These are phyloP conservation scores for Oligia fasciuncula DNA, from an alignment of 2,888 invertebrate species.

Conservation along the genomic window DNA sequence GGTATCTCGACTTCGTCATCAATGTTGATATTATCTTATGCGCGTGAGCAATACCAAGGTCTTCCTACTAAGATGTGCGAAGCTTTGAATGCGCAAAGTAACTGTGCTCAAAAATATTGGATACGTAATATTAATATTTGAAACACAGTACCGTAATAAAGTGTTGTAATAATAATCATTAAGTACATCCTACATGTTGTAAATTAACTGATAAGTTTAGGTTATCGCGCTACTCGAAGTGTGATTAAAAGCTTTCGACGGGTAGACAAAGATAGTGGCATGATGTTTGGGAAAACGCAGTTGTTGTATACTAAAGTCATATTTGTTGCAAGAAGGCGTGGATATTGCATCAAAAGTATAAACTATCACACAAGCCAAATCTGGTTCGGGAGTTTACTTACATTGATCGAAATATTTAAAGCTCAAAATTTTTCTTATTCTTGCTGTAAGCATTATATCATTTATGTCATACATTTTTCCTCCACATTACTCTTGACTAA, in stretches of 20 bases:
- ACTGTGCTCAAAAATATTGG: slow-evolving; percentile 45
- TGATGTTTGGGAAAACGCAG: slow-evolving; percentile 65
- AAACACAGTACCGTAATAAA: slow-evolving; percentile 48
- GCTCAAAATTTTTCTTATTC: not conserved
- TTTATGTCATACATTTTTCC: not conserved
- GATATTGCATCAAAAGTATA: not conserved
- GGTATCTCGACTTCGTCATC: slow-evolving; percentile 54
- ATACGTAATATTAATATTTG: slow-evolving; percentile 28
- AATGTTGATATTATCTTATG: slow-evolving; percentile 55
- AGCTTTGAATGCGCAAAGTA: slow-evolving; percentile 44
- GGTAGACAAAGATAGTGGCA: slow-evolving; percentile 59
- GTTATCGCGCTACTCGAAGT: slow-evolving; percentile 65
- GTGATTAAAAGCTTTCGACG: slow-evolving; percentile 67
- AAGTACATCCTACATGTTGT: slow-evolving; percentile 61
- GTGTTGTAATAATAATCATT: slow-evolving; percentile 58
- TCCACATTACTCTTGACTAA: not conserved
- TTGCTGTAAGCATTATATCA: not conserved
- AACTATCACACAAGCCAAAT: not conserved
- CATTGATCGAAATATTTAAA: not conserved
- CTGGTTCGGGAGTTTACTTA: not conserved
- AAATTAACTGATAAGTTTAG: slow-evolving; percentile 69
- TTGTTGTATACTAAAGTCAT: slow-evolving; percentile 45
- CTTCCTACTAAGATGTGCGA: slow-evolving; percentile 58
- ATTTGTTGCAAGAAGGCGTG: slow-evolving; percentile 22
- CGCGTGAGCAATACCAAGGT: slow-evolving; percentile 60